phyloP scores from a whole-genome alignment of 2,888 invertebrate species.

The Nudaria mundana region DNA sequence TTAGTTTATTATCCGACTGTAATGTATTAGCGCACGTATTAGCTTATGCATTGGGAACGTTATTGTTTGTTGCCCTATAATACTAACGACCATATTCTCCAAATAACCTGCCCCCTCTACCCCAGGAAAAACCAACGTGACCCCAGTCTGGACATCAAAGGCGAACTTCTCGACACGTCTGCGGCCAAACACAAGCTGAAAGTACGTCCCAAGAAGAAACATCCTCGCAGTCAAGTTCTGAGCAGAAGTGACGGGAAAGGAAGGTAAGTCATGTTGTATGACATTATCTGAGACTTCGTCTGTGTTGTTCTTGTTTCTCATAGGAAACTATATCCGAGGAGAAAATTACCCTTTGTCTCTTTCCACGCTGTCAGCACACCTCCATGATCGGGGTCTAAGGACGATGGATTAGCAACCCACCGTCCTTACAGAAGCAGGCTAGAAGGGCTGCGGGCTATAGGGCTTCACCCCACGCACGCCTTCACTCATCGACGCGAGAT shows the following conservation, averaged over 20 bases:
- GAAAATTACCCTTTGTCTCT: too few species aligned
- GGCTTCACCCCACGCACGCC: too few species aligned
- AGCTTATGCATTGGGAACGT: too few species aligned
- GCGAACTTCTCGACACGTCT: conserved; percentile 84
- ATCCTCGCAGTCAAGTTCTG: conserved; percentile 56
- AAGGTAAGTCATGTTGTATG: conserved; percentile 45
- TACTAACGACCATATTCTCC: conserved; percentile 38
- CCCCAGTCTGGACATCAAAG: conserved; percentile 80
- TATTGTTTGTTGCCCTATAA: conserved; percentile 11
- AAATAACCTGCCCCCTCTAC: conserved; percentile 36
- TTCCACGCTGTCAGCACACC: too few species aligned
- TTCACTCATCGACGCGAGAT: too few species aligned
- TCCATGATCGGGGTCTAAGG: too few species aligned
- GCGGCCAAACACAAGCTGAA: conserved; percentile 89
- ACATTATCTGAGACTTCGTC: too few species aligned
- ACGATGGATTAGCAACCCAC: too few species aligned
- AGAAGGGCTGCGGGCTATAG: too few species aligned
- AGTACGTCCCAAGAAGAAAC: conserved; percentile 86
- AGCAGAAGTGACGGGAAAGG: conserved; percentile 23
- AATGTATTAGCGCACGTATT: too few species aligned
- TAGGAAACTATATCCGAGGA: neutral
- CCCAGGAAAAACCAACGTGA: conserved; percentile 80
- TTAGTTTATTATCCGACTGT: too few species aligned
- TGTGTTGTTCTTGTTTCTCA: neutral
- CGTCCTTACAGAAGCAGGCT: too few species aligned